phyloP scores from a whole-genome alignment of 2,888 invertebrate species.

The Anoncus sp. region DNA sequence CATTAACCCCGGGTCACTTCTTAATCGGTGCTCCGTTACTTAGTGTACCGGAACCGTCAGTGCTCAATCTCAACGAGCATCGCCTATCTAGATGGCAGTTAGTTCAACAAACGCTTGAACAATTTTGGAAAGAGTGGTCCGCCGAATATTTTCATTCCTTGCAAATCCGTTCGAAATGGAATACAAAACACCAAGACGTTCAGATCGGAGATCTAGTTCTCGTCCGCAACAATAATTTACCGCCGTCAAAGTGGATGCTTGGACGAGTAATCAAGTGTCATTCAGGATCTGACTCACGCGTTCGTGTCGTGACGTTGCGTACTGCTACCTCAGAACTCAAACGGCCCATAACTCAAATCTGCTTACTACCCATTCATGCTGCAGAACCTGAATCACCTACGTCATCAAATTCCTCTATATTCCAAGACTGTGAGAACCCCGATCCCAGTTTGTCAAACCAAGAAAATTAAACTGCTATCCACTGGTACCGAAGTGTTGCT shows the following conservation, averaged over 20 bases:
- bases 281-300: background rate
- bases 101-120: conserved; percentile 11
- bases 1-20: conserved; percentile 65
- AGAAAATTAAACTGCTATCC: no score
- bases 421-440: conserved; percentile 6
- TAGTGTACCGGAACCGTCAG: conserved; percentile 46
- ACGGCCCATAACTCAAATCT: background rate
- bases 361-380: background rate
- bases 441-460: no score
- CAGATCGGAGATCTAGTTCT: background rate
- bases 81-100: conserved; percentile 25
- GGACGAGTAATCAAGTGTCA: background rate
- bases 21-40: conserved; percentile 43
- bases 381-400: background rate
- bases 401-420: no score
- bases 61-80: conserved; percentile 1
- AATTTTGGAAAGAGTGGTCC: conserved; percentile 39
- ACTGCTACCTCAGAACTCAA: background rate
- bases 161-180: background rate
- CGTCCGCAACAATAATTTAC: background rate
- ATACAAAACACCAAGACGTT: background rate
- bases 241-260: background rate
- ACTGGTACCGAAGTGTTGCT: no score
- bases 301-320: background rate
- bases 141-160: background rate